Evolutionary conservation across 1,140 invertebrate species (phyloP), one percentile per base, ranked within the genome.

Genomic region (Drosophila sp.): DNA sequence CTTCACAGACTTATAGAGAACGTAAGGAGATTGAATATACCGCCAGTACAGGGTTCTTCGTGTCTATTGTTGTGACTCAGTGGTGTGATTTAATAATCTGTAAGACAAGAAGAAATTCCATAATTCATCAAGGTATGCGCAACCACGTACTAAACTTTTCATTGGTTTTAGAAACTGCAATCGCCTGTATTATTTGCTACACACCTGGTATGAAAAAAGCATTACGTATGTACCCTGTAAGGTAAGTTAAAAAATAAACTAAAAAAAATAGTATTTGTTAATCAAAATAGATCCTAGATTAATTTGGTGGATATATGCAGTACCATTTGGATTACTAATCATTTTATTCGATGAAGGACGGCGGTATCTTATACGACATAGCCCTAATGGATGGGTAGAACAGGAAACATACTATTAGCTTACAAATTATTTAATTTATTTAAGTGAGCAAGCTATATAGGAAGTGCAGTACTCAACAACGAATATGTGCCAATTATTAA

Each of bases 321-420:
- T 97, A 43, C 97, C 97, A 2, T 96, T 97, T 87, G 95, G 94
- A 14, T 0, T 70, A 95, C n/a, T 92, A 94, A 63, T 95, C 78
- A 96, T 97, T 91, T 86, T 95, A 18, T 97, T 97, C 81, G 97
- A 98, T 91, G 94, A 98, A 92, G 77, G 93, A 9, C 93, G 96
- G 66, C 94, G 95, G 73, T 94, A 93, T 70, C 92, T 94, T 56
- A 93, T 97, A 38, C 93, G 96, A 73, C 92, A 92, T 41, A 93
- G 93, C 84, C 96, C 96, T 40, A 94, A 94, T 29, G 95, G 96
- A 36, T 96, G 95, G 93, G 93, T 97, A 16, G 95, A 96, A 82
- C 91, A 92, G 57, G 96, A 97, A 92, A 97, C 96, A 41, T 97
- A 97, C 90, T 97, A 96, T 92, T 97, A 93, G n/a, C n/a, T n/a